Conservation (phyloP, 2,113 vertebrate species). For the Leiothrix lutea region DNA sequence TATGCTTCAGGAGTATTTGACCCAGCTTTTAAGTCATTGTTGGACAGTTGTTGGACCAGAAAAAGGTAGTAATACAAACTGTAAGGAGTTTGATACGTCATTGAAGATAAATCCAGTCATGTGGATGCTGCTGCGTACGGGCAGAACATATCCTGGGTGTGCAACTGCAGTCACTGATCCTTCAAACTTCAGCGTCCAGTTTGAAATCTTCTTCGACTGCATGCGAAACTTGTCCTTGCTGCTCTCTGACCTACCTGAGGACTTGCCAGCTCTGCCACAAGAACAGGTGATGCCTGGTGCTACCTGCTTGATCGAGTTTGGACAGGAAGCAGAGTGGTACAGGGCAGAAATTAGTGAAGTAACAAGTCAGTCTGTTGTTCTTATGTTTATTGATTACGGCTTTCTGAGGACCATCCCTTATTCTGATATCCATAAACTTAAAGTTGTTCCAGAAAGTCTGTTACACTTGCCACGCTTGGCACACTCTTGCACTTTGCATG, state of each 20-base stretch:
- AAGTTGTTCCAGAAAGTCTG: constrained; percentile 73
- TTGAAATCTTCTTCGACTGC: constrained; percentile 72
- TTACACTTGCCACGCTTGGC: constrained; percentile 72
- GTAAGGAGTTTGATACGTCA: not conserved
- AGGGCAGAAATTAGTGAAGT: constrained; percentile 78
- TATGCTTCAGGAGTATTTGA: constrained; percentile 46
- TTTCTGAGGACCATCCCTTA: constrained; percentile 64
- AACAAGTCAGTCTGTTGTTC: constrained; percentile 49
- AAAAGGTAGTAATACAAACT: not conserved
- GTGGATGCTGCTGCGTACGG: constrained; percentile 60
- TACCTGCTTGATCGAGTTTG: constrained; percentile 76
- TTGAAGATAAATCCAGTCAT: not conserved
- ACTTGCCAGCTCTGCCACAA: constrained; percentile 65
- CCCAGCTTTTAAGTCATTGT: not conserved
- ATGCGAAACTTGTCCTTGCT: constrained; percentile 71
- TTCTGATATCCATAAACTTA: constrained; percentile 68
- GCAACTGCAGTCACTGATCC: constrained; percentile 76
- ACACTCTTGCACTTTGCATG: constrained; percentile 76
- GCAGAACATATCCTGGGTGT: constrained; percentile 68
- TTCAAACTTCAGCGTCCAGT: constrained; percentile 79
- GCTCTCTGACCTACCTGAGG: constrained; percentile 72
- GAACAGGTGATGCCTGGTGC: constrained; percentile 68
- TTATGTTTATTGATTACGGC: constrained; percentile 83
- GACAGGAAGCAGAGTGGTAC: constrained; percentile 76
- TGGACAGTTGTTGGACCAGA: not conserved